Evolutionary conservation across 2,888 invertebrate species (phyloP).

Genomic region (Drosophila eohydei): DNA sequence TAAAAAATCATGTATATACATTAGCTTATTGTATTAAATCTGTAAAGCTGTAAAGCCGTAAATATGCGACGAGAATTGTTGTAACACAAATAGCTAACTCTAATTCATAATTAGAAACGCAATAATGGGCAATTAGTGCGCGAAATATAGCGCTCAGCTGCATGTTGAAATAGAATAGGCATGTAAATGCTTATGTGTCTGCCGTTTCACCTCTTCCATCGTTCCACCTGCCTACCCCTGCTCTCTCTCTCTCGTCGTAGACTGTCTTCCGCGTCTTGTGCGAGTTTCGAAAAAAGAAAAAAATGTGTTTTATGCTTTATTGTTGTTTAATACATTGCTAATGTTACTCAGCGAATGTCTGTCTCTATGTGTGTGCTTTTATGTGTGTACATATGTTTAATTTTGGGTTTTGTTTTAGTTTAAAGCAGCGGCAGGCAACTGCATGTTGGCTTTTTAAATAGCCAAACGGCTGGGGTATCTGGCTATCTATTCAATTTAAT

Average conservation of each 20-base stretch:
- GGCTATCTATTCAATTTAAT: conserved; percentile 70
- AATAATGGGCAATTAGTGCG: conserved; percentile 72
- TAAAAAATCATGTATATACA: conserved; percentile 7
- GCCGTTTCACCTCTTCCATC: conserved; percentile 1
- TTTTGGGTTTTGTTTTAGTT: conserved; percentile 81
- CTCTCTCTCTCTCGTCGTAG: conserved; percentile 6
- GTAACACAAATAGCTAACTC: conserved; percentile 33
- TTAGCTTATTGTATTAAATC: conserved; percentile 27
- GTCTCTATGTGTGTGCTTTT: conserved; percentile 22
- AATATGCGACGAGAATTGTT: conserved; percentile 54
- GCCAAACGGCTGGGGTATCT: conserved; percentile 23
- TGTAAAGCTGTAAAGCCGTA: conserved; percentile 2
- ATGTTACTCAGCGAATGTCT: conserved; percentile 42
- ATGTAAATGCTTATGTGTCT: conserved; percentile 59
- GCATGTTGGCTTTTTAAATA: conserved; percentile 46
- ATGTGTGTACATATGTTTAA: conserved; percentile 31
- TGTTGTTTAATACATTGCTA: conserved; percentile 55
- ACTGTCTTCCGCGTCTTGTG: conserved; percentile 70
- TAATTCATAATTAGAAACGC: conserved; percentile 48
- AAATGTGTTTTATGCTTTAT: conserved; percentile 39
- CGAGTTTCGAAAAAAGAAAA: conserved; percentile 55
- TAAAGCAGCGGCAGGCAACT: conserved; percentile 61
- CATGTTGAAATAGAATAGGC: conserved; percentile 78
- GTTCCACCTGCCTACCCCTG: conserved; percentile 1
- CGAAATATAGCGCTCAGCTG: conserved; percentile 48